Conservation (phyloP, 2,797 vertebrate genomes). For the Semotilus atromaculatus region DNA sequence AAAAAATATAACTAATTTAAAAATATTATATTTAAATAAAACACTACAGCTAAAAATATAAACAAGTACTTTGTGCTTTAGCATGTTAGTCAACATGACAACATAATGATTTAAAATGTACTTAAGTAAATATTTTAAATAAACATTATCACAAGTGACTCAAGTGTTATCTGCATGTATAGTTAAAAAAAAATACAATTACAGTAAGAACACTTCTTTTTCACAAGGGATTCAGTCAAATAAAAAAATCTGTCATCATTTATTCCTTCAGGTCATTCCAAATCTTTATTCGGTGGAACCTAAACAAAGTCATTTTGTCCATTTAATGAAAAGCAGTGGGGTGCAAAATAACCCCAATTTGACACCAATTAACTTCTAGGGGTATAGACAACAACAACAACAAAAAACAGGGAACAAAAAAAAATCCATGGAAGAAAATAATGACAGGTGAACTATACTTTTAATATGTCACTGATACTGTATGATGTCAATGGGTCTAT, state of each 20-base stretch:
- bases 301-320: background rate
- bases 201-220: background rate
- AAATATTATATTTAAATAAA: background rate
- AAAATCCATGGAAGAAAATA: background rate
- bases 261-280: background rate
- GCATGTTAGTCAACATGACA: background rate
- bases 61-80: background rate
- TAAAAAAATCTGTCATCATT: background rate
- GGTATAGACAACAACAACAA: background rate
- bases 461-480: background rate
- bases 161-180: background rate
- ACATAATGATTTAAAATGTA: background rate
- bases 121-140: no score
- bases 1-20: background rate
- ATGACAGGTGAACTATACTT: background rate
- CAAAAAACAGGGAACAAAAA: background rate
- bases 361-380: background rate
- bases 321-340: background rate
- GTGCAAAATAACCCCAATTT: background rate
- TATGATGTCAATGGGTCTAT: background rate
- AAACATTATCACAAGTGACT: no score
- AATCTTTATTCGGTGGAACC: background rate
- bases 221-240: background rate
- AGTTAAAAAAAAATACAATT: background rate
- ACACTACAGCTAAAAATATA: background rate